A percentile compares a stretch with the other conserved stretches of the same genome.
Conservation (phyloP, 2,888 invertebrate species). For the Lycaena phlaeas region DNA sequence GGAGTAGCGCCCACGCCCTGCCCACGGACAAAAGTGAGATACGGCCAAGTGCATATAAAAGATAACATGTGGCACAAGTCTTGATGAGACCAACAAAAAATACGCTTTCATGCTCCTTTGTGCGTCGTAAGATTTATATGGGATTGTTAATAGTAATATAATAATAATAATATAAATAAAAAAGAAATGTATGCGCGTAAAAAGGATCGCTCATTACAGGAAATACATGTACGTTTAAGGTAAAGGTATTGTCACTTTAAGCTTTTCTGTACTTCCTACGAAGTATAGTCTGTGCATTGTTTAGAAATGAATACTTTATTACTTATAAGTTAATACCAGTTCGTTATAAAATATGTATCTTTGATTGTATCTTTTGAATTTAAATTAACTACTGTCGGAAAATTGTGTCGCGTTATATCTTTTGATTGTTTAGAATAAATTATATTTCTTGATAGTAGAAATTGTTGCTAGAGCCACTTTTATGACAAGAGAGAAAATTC, state of each 20-base stretch:
- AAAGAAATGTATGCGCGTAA: constrained; percentile 7
- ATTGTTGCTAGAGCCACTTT: too few relatives aligned
- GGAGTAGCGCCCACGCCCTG: constrained; percentile 60
- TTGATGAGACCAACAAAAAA: constrained; percentile 43
- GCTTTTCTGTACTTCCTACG: too few relatives aligned
- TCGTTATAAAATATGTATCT: too few relatives aligned
- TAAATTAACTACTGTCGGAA: too few relatives aligned
- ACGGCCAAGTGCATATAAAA: constrained; percentile 50
- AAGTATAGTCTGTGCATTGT: background rate
- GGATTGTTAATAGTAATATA: constrained; percentile 18
- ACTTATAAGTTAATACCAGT: too few relatives aligned
- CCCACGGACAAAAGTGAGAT: constrained; percentile 46
- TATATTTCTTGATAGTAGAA: too few relatives aligned
- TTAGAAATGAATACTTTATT: too few relatives aligned
- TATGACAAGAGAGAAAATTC: too few relatives aligned
- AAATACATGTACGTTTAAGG: constrained; percentile 7
- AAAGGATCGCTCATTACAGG: constrained; percentile 7
- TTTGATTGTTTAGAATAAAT: too few relatives aligned
- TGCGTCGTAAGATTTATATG: constrained; percentile 25
- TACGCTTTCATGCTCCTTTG: constrained; percentile 44
- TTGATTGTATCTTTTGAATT: too few relatives aligned
- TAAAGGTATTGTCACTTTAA: background rate
- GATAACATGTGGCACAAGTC: constrained; percentile 48
- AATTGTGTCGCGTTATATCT: too few relatives aligned
- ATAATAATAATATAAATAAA: too few relatives aligned